Conservation (phyloP, 2,113 vertebrate genomes). For the Muscicapa adusta region DNA sequence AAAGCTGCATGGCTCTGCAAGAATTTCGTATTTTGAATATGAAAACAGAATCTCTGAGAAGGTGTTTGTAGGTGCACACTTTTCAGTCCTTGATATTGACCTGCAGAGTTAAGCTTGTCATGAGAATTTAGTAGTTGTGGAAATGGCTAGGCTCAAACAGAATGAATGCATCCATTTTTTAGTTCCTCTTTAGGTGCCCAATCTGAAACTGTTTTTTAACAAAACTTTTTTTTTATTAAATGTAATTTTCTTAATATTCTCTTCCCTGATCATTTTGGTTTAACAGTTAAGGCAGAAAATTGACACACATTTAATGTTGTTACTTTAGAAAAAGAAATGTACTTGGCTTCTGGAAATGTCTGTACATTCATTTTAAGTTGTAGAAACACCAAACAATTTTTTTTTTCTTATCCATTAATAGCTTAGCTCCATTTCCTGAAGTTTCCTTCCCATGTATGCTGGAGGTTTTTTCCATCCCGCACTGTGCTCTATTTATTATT, state of each 20-base stretch:
- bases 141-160: background rate
- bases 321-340: background rate
- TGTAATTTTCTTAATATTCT: background rate
- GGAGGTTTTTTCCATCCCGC: background rate
- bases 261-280: background rate
- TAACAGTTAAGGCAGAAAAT: slow-evolving; percentile 6
- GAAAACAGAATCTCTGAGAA: background rate
- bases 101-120: background rate
- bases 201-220: background rate
- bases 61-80: background rate
- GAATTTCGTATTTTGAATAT: background rate
- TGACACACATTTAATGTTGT: background rate
- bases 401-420: background rate
- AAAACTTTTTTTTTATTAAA: background rate
- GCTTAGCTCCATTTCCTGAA: background rate
- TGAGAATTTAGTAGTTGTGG: background rate
- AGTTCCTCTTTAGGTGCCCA: background rate
- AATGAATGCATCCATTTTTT: background rate
- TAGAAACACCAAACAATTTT: background rate
- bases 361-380: background rate
- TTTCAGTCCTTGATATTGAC: background rate
- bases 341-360: background rate
- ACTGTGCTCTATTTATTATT: slow-evolving; percentile 1
- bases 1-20: background rate
- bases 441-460: background rate